A percentile compares a stretch with the other conserved stretches of the same genome.
phyloP scores from a whole-genome alignment of 2,797 vertebrate genomes.

The Valencia hispanica region DNA sequence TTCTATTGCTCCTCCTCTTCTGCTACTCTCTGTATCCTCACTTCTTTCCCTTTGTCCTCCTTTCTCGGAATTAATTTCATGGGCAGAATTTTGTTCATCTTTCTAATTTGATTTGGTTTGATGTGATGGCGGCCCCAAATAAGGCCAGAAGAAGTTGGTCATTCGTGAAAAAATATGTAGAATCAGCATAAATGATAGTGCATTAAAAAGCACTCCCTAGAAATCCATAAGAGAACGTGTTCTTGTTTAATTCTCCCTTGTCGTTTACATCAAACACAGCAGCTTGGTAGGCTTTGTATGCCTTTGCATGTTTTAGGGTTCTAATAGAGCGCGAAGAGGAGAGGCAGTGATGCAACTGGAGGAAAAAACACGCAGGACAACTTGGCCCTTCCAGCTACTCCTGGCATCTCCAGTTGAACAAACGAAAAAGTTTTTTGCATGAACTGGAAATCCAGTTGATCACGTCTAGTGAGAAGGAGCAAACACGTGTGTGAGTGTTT shows the following conservation, averaged over 20 bases:
- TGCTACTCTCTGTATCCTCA: constrained; percentile 45
- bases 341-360: constrained; percentile 70
- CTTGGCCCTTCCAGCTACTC: constrained; percentile 39
- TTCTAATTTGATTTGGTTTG: constrained; percentile 37
- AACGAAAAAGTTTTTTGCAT: constrained; percentile 9
- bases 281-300: constrained; percentile 22
- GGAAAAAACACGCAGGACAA: constrained; percentile 55
- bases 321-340: constrained; percentile 38
- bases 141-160: constrained; percentile 13
- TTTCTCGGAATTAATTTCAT: constrained; percentile 42
- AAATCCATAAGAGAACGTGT: constrained; percentile 15
- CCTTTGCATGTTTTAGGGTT: constrained; percentile 56
- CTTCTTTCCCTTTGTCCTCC: constrained; percentile 41
- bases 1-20: constrained; percentile 10
- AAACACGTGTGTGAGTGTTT: not conserved
- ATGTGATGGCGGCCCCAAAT: constrained; percentile 24
- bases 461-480: not conserved
- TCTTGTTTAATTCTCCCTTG: constrained; percentile 24
- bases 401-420: constrained; percentile 38
- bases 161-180: not conserved
- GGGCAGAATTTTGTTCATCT: constrained; percentile 38
- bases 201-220: constrained; percentile 26
- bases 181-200: constrained; percentile 42
- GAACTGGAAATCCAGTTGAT: not conserved
- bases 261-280: constrained; percentile 11